A percentile compares a stretch with the other conserved stretches of the same genome.
These are phyloP conservation scores for Grammomys dolichurus DNA, from an alignment of 2,113 vertebrate genomes.

Conservation along the genomic window DNA sequence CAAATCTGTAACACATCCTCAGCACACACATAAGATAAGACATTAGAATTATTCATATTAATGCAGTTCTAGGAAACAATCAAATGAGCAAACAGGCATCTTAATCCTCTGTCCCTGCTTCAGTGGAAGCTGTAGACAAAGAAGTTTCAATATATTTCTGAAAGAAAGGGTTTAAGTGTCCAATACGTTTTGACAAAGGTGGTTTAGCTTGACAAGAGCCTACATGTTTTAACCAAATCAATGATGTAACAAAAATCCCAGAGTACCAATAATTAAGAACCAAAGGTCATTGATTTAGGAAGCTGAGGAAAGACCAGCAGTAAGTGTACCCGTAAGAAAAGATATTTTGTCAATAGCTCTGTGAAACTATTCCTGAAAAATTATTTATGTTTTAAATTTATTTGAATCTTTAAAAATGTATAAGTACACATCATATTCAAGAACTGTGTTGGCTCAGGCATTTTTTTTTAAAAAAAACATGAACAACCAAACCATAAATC, in stretches of 20 bases:
- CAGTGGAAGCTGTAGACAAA: background rate
- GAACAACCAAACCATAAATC: background rate
- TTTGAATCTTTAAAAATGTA: background rate
- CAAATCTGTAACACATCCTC: background rate
- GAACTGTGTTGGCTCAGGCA: background rate
- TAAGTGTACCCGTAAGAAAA: background rate
- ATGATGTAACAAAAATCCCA: background rate
- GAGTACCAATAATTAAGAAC: background rate
- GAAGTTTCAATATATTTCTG: background rate
- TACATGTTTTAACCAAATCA: background rate
- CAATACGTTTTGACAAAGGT: background rate
- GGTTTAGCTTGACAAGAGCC: background rate
- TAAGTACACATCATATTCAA: background rate
- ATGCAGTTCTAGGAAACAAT: background rate
- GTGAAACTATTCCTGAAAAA: background rate
- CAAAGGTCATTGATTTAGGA: background rate
- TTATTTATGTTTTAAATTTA: background rate
- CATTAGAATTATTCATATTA: background rate
- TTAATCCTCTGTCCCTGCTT: background rate
- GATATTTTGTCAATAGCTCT: background rate
- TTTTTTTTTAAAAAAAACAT: background rate
- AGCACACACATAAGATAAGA: background rate
- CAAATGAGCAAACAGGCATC: no score
- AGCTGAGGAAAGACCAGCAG: background rate
- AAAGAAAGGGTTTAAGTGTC: background rate